phyloP scores from a whole-genome alignment of 2,797 vertebrate genomes.

The Graptemys geographica region DNA sequence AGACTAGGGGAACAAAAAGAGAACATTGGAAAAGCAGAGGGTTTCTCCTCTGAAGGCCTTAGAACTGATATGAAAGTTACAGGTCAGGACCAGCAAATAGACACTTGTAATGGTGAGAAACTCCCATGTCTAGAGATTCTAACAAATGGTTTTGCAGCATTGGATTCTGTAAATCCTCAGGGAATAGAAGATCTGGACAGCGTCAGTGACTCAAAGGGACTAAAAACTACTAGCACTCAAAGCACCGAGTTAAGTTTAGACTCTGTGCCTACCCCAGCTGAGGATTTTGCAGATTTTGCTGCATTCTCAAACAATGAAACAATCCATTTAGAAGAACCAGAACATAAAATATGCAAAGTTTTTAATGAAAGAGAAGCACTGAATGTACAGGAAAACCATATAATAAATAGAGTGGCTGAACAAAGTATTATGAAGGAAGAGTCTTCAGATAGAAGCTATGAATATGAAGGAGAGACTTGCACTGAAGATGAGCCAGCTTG shows the following conservation, averaged over 20 bases:
- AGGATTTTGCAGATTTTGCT: conserved; percentile 89
- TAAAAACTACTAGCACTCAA: conserved; percentile 65
- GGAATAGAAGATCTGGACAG: conserved; percentile 82
- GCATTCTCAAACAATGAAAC: conserved; percentile 82
- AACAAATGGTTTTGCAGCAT: conserved; percentile 85
- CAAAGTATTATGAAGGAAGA: conserved; percentile 51
- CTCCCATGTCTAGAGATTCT: conserved; percentile 81
- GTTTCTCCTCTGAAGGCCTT: conserved; percentile 55
- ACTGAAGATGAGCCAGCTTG: conserved; percentile 53
- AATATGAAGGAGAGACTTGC: conserved; percentile 57
- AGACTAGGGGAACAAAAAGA: conserved; percentile 73
- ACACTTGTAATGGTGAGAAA: conserved; percentile 86
- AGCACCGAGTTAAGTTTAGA: conserved; percentile 77
- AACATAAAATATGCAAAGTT: conserved; percentile 62
- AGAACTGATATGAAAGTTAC: conserved; percentile 68
- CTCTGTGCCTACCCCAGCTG: conserved; percentile 78
- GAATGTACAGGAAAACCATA: conserved; percentile 78
- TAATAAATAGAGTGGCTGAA: conserved; percentile 75
- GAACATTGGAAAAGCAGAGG: conserved; percentile 67
- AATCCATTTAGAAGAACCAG: conserved; percentile 69
- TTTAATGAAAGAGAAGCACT: conserved; percentile 71
- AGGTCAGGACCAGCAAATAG: conserved; percentile 70
- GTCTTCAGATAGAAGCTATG: conserved; percentile 58
- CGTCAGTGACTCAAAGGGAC: conserved; percentile 75
- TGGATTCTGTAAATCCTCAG: conserved; percentile 84